Evolutionary conservation across 1,140 invertebrate species (phyloP), one percentile per base, ranked within the genome.

Genomic region (Eubasilissa regina): DNA sequence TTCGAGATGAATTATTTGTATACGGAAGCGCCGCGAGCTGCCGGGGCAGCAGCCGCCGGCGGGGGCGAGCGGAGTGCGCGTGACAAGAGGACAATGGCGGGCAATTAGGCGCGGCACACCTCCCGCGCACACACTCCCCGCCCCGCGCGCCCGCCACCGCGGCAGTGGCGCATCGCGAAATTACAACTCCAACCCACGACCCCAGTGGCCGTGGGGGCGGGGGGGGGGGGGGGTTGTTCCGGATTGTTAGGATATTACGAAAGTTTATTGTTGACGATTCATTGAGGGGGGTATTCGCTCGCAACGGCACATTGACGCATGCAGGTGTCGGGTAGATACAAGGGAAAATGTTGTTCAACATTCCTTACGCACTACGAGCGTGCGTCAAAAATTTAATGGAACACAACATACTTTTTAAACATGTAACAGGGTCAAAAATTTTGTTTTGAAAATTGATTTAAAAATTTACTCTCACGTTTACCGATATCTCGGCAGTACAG

Each of bases 51-150:
- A 56, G 64, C 17, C 62, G 75, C 1, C 25, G 70, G n/a, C 9
- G 62, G 19, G 15, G 66, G 74, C 25, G 74, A 13, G 43, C 58
- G 53, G 55, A 51, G 76, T 78, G 76, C 76, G 58, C 75, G 72
- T 74, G 80, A 78, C 80, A 78, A 75, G 55, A 66, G 68, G 60
- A 81, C 80, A 81, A 81, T 81, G 80, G 80, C 76, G 80, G 80
- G 68, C 75, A 78, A 81, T 80, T 80, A 80, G 75, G 66, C 60
- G 43, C 53, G 25, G 62, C 58, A 64, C 58, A 51, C 58, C 58
- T 62, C 58, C 60, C 60, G 43, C 25, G 53, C 53, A 45, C 15
- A 47, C 55, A 56, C 12, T 17, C 10, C 48, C 70, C 47, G 66
- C 44, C 51, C 73, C 58, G 48, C 8, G 3, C 44, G 8, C 13